These are phyloP conservation scores for Ramphastos sulfuratus DNA, from an alignment of 2,113 vertebrate genomes.

Conservation along the genomic window DNA sequence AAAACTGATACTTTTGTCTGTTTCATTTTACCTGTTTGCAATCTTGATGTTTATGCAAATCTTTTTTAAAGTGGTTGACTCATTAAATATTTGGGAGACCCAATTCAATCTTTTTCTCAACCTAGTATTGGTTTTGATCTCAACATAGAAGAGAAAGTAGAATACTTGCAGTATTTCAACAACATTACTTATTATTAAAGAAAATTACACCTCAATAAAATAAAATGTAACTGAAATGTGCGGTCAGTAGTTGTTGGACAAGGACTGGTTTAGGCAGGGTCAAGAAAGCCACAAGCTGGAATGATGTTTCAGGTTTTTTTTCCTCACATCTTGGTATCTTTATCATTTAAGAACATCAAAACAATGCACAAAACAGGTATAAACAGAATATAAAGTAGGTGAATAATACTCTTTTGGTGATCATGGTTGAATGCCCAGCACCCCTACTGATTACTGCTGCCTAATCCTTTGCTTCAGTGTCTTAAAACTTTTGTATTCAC, in stretches of 20 bases:
- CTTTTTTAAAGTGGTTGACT: neutral
- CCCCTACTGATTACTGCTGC: neutral
- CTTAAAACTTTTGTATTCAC: neutral
- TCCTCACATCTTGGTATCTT: neutral
- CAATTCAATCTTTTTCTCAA: neutral
- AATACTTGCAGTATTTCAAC: neutral
- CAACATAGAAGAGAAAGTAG: neutral
- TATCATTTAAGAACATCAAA: neutral
- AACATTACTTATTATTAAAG: neutral
- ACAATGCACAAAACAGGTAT: neutral
- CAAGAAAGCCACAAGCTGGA: neutral
- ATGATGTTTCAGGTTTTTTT: neutral
- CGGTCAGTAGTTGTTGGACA: neutral
- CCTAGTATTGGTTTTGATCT: neutral
- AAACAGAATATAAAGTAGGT: neutral
- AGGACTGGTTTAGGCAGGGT: neutral
- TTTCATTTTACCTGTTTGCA: neutral
- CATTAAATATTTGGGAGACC: neutral
- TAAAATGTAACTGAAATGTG: neutral
- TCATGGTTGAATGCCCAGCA: neutral
- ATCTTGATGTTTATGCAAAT: neutral
- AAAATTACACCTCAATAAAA: neutral
- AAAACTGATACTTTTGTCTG: neutral
- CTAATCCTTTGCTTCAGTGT: neutral
- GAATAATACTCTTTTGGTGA: neutral